These are phyloP conservation scores for Clitarchus hookeri DNA, from an alignment of 2,888 invertebrate species.

Conservation along the genomic window DNA sequence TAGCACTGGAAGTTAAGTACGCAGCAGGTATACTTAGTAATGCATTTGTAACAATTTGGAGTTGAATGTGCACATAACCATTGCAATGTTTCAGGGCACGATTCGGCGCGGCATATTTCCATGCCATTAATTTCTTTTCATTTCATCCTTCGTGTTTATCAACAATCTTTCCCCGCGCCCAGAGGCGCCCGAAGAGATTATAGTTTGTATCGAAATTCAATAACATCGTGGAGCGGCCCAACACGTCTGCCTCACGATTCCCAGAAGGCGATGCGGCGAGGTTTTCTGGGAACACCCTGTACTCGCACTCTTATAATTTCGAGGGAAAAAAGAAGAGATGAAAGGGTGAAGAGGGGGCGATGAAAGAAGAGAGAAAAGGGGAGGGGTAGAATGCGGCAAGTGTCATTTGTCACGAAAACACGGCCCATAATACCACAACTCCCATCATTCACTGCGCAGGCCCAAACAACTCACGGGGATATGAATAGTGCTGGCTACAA, in stretches of 20 bases:
- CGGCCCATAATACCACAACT: conserved; percentile 25
- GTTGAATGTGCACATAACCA: too few relatives aligned
- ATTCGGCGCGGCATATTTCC: too few relatives aligned
- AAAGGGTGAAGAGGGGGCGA: background rate
- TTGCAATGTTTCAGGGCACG: too few relatives aligned
- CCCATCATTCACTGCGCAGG: conserved; percentile 18
- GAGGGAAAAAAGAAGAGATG: background rate
- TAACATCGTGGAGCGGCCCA: background rate
- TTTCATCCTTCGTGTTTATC: too few relatives aligned
- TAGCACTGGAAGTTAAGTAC: too few relatives aligned
- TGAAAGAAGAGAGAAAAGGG: background rate
- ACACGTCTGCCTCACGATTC: background rate
- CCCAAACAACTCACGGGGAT: conserved; percentile 3
- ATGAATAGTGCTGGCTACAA: background rate
- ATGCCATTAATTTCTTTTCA: too few relatives aligned
- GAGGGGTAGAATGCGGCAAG: background rate
- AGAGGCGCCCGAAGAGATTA: too few relatives aligned
- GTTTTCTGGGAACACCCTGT: background rate
- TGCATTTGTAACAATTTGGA: too few relatives aligned
- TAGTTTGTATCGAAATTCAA: too few relatives aligned
- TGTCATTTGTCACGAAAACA: conserved; percentile 26
- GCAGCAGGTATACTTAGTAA: too few relatives aligned
- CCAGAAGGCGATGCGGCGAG: background rate
- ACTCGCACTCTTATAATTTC: background rate
- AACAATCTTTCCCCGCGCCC: too few relatives aligned